These are phyloP conservation scores for Myodes glareolus DNA, from an alignment of 2,113 vertebrate species.

Conservation along the genomic window DNA sequence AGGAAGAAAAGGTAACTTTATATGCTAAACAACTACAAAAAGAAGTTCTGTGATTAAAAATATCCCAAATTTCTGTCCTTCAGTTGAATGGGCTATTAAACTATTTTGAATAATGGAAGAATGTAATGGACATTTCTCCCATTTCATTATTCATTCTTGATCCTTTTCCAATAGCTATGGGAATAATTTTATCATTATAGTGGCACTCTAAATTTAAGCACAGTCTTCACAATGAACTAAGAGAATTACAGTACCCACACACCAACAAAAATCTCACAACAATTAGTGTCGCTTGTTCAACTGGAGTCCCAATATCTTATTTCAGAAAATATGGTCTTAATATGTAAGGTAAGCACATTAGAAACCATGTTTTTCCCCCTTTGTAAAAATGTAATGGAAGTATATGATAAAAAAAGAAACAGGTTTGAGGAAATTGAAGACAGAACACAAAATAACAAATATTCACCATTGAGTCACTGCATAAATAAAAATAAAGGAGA, in stretches of 20 bases:
- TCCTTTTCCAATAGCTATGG: not conserved
- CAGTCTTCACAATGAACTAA: not conserved
- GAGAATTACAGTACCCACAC: not conserved
- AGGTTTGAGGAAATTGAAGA: not conserved
- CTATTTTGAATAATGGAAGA: not conserved
- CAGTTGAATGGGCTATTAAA: not conserved
- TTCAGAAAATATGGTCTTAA: not conserved
- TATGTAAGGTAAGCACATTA: not conserved
- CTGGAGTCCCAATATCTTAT: not conserved
- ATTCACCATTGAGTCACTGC: not conserved
- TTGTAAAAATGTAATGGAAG: not conserved
- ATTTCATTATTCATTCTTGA: not conserved
- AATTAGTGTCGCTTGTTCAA: conserved; percentile 17
- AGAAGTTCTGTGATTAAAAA: not conserved
- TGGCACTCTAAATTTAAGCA: not conserved
- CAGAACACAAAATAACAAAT: not conserved
- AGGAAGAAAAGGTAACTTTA: not conserved
- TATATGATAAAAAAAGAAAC: not conserved
- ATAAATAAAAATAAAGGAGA: not conserved
- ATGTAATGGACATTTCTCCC: not conserved
- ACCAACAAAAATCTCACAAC: conserved; percentile 5
- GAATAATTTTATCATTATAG: not conserved
- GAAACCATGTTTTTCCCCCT: not conserved
- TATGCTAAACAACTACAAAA: not conserved
- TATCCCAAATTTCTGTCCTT: no score